Base-by-base conservation (phyloP, 2,113 vertebrate species). In the Otocyon megalotis region DNA sequence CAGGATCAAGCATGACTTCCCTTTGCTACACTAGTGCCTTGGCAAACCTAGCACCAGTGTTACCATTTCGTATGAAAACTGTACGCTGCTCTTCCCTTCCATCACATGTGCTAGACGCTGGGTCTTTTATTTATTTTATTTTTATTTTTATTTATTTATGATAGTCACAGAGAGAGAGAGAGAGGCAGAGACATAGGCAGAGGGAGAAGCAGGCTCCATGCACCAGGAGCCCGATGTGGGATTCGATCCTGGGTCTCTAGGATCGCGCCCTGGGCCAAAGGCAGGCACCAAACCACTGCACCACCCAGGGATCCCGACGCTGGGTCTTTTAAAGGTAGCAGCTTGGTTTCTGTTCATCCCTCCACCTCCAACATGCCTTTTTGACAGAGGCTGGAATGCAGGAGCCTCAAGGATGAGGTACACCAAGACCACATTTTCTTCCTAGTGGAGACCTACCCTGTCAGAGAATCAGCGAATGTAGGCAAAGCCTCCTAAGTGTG, bases 291-390 rank as follows among this genome's bases (percentile, higher is more conserved):
- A n/a, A n/a, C n/a, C n/a, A n/a, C n/a, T n/a, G n/a, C n/a, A n/a
- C n/a, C n/a, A n/a, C n/a, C n/a, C n/a, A n/a, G n/a, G n/a, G n/a
- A n/a, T n/a, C n/a, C n/a, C n/a, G 37, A n/a, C 5, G 1, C 53
- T 28, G 71, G 62, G 43, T 50, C 7, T n/a, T 58, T 88, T 43
- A 10, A 53, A 91, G 63, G 13, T 65, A 56, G 74, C 3, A 2
- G 1, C 43, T 35, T 69, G 62, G 50, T 77, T 3, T 79, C 69
- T 56, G 19, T 72, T 62, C 7, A 11, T 72, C 54, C 2, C 2
- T 69, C 30, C 3, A 2, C 63, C 54, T 81, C 74, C 28, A 62
- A 1, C 15, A 0, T 0, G 0, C 26, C 63, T 71, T 2, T 71
- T 2, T 0, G 5, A 26, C n/a, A 28, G 43, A 9, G 43, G 74